Evolutionary conservation across 92 coral and sea anemone species (phyloP), one percentile per base, ranked within the genome.

Genomic region (Pocillopora meandrina): DNA sequence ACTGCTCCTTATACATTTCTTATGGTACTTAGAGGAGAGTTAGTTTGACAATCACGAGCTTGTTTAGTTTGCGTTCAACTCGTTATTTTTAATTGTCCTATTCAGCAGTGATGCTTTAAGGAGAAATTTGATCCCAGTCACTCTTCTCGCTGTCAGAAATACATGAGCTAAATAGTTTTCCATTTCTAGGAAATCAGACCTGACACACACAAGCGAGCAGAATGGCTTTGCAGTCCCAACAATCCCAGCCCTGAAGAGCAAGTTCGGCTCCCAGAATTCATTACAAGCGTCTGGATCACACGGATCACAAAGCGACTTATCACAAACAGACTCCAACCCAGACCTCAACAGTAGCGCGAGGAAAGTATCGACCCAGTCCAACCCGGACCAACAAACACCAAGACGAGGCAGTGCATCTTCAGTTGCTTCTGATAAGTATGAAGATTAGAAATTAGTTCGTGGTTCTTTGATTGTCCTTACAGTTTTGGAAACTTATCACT

Each of bases 231-330:
- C 85, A n/a, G 87, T 93, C 66, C 97, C 97, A 33, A 49, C 95
- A 34, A 95, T 89, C 76, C 95, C 92, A 61, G 90, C 89, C 69
- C 90, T 82, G 7, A 92, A 92, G 75, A 75, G 76, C 9, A 76
- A 77, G 31, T 90, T 84, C 63, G 89, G 86, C 18, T 93, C 97
- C 88, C 90, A 93, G 66, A 85, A 82, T 63, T 93, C 97, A 62
- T 82, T 90, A 70, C 92, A 87, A 47, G 89, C 90, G 61, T 91
- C 95, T 11, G 94, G 97, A 59, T 93, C 95, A 47, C 95, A 87
- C 63, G 97, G 91, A 10, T 93, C 97, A 2, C 75, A 63, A 21
- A 93, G 91, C 64, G 93, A 92, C 82, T 26, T 92, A 65, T 90
- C 95, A 57, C 90, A 81, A 76, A 62, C 90, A 19, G 94, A 90